These are phyloP conservation scores for Paramormyrops kingsleyae DNA, from an alignment of 2,113 vertebrate genomes.

Conservation along the genomic window DNA sequence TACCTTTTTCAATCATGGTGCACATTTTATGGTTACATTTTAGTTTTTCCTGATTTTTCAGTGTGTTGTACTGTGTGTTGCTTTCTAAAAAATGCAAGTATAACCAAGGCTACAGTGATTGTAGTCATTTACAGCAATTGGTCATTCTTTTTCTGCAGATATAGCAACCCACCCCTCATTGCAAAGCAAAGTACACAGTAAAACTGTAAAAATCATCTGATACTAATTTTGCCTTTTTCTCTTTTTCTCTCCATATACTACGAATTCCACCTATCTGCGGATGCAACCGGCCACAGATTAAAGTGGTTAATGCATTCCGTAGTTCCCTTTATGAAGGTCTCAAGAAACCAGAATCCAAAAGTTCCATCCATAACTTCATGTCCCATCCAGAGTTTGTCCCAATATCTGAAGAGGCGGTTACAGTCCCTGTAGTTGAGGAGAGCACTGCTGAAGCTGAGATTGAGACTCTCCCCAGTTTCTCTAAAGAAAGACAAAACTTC, in stretches of 20 bases:
- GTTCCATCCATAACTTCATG: conserved; percentile 98
- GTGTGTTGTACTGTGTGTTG: conserved; percentile 35
- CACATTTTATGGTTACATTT: conserved; percentile 15
- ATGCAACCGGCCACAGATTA: conserved; percentile 69
- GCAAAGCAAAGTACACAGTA: not conserved
- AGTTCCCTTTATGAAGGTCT: conserved; percentile 82
- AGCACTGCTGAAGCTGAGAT: conserved; percentile 65
- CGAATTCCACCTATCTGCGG: not conserved
- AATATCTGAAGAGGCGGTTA: conserved; percentile 75
- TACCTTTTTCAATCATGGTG: not conserved
- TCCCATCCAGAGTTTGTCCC: conserved; percentile 82
- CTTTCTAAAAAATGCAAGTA: conserved; percentile 49
- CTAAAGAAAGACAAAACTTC: conserved; percentile 37
- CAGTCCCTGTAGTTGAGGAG: conserved; percentile 65
- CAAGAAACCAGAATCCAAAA: conserved; percentile 80
- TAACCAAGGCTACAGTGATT: conserved; percentile 29
- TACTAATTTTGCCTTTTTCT: conserved; percentile 30
- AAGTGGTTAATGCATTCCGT: conserved; percentile 96
- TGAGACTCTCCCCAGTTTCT: conserved; percentile 56
- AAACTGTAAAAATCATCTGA: not conserved
- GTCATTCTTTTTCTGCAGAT: conserved; percentile 40
- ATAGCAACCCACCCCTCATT: conserved; percentile 17
- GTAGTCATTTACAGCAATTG: conserved; percentile 35
- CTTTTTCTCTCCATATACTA: conserved; percentile 34
- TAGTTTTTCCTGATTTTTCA: conserved; percentile 42